A percentile compares a stretch with the other conserved stretches of the same genome.
Evolutionary conservation across 1,140 invertebrate genomes (phyloP).

Genomic region (Chrysoperla carnea): DNA sequence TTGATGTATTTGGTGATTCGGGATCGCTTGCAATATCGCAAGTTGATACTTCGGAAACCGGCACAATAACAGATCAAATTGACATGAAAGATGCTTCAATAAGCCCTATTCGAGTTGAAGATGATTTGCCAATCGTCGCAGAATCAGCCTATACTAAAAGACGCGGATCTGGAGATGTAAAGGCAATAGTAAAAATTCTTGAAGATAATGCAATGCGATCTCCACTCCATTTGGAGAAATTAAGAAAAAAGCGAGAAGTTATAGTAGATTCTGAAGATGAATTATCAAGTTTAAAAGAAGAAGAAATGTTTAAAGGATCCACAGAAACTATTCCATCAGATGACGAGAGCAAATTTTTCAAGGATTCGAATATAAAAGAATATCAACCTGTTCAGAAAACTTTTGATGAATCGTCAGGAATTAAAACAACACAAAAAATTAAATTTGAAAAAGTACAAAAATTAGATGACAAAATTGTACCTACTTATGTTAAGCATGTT

Average conservation of each 20-base stretch:
- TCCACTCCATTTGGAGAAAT: slow-evolving; percentile 11
- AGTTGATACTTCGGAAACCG: slow-evolving; percentile 26
- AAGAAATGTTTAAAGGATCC: slow-evolving; percentile 14
- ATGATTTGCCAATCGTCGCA: slow-evolving; percentile 6
- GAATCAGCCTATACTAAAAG: slow-evolving; percentile 18
- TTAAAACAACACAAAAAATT: not conserved
- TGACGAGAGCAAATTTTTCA: slow-evolving; percentile 9
- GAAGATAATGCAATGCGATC: slow-evolving; percentile 22
- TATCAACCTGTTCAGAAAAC: not conserved
- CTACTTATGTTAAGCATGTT: slow-evolving; percentile 18
- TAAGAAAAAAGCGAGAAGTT: slow-evolving; percentile 11
- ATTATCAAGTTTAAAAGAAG: slow-evolving; percentile 21
- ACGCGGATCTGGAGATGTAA: slow-evolving; percentile 25
- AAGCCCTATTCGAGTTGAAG: slow-evolving; percentile 24
- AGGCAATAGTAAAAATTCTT: slow-evolving; percentile 24
- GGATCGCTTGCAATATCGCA: slow-evolving; percentile 20
- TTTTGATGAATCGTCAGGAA: too few relatives aligned
- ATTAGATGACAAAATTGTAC: slow-evolving; percentile 4
- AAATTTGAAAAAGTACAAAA: not conserved
- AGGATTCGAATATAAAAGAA: not conserved
- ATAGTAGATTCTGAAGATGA: slow-evolving; percentile 21
- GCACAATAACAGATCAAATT: slow-evolving; percentile 26
- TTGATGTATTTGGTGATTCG: slow-evolving; percentile 20
- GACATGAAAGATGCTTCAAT: slow-evolving; percentile 26
- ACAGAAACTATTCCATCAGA: slow-evolving; percentile 20